A percentile compares a stretch with the other conserved stretches of the same genome.
These are phyloP conservation scores for Pangasianodon hypophthalmus DNA, from an alignment of 2,113 vertebrate species.

Conservation along the genomic window DNA sequence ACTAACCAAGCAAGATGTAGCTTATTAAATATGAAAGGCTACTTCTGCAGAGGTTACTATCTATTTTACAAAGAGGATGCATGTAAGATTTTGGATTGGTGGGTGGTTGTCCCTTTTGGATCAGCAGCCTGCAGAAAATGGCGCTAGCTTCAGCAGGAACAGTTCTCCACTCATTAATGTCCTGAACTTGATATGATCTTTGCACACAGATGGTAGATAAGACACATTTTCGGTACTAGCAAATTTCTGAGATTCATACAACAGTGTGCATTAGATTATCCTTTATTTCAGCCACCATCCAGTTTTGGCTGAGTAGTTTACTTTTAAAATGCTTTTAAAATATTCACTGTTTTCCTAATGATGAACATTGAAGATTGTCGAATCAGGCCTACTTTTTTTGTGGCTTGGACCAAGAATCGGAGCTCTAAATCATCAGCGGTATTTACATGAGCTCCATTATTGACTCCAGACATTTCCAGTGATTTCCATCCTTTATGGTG, in stretches of 20 bases:
- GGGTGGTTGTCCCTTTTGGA: background rate
- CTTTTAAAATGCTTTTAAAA: background rate
- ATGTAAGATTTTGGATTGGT: background rate
- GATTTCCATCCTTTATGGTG: background rate
- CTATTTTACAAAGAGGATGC: background rate
- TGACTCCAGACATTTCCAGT: background rate
- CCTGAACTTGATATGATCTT: slow-evolving; percentile 43
- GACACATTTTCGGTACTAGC: background rate
- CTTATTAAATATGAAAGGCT: background rate
- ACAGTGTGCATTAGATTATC: slow-evolving; percentile 1
- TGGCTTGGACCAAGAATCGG: slow-evolving; percentile 13
- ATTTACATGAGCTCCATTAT: slow-evolving; percentile 3
- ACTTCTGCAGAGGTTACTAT: background rate
- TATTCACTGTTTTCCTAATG: background rate
- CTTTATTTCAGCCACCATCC: background rate
- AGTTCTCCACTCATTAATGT: slow-evolving; percentile 50
- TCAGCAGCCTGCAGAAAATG: background rate
- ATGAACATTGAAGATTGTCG: background rate
- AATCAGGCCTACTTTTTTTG: background rate
- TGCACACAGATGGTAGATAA: slow-evolving; percentile 18
- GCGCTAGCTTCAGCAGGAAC: background rate
- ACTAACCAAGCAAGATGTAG: background rate
- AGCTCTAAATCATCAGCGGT: background rate
- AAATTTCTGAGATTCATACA: background rate
- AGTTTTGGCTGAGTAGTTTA: background rate